A percentile compares a stretch with the other conserved stretches of the same genome.
Evolutionary conservation across 2,888 invertebrate genomes (phyloP).

Genomic region (Hydriomena furcata): DNA sequence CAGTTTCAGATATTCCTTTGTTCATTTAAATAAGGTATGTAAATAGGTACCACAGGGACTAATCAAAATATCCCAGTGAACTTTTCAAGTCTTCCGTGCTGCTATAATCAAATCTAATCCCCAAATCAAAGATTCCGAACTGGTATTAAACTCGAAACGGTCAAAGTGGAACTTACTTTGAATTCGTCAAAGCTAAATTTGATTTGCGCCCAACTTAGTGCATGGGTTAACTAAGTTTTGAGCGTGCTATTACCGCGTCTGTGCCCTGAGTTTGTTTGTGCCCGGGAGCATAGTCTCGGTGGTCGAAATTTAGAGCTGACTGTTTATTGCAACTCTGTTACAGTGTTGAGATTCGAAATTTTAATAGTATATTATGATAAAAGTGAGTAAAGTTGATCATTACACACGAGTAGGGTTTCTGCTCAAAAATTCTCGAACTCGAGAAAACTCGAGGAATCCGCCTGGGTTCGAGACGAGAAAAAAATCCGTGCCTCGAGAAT

Average conservation of each 20-base stretch:
- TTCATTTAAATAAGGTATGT: too few relatives aligned
- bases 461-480: too few relatives aligned
- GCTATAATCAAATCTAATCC: slow-evolving; percentile 6
- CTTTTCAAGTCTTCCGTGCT: too few relatives aligned
- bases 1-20: too few relatives aligned
- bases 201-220: slow-evolving; percentile 39
- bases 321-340: slow-evolving; percentile 2
- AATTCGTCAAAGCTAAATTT: slow-evolving; percentile 49
- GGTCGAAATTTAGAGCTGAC: slow-evolving; percentile 5
- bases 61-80: too few relatives aligned
- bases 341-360: slow-evolving; percentile 1
- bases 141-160: slow-evolving; percentile 22
- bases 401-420: too few relatives aligned
- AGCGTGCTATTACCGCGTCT: not conserved
- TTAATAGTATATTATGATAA: too few relatives aligned
- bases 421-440: too few relatives aligned
- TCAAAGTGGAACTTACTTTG: slow-evolving; percentile 29
- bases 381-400: too few relatives aligned
- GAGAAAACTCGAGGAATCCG: too few relatives aligned
- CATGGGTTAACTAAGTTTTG: slow-evolving; percentile 35
- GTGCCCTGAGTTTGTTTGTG: slow-evolving; percentile 9
- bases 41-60: too few relatives aligned
- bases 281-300: slow-evolving; percentile 1
- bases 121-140: slow-evolving; percentile 25
- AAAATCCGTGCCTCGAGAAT: too few relatives aligned